These are phyloP conservation scores for Homalodisca vitripennis DNA, from an alignment of 1,140 invertebrate species.

Conservation along the genomic window DNA sequence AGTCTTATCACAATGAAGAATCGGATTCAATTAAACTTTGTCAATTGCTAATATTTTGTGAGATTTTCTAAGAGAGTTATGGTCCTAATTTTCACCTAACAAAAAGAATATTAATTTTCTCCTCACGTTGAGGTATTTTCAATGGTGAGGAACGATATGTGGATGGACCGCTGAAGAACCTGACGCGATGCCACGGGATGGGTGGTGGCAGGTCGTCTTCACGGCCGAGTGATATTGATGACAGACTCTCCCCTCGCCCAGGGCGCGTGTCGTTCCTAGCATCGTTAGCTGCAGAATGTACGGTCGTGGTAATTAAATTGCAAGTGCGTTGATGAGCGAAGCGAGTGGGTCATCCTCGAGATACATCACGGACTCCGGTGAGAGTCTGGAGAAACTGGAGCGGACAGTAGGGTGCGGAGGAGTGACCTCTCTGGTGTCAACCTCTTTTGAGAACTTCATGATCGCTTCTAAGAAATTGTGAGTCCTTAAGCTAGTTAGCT, in stretches of 20 bases:
- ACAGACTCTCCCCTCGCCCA: not conserved
- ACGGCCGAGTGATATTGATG: not conserved
- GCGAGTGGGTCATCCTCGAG: slow-evolving; percentile 1
- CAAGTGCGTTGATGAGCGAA: not conserved
- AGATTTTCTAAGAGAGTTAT: no score
- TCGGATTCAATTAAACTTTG: no score
- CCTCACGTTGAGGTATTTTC: no score
- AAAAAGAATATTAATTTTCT: no score
- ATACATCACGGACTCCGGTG: not conserved
- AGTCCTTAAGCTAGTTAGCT: not conserved
- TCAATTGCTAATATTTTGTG: no score
- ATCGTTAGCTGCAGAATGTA: slow-evolving; percentile 12
- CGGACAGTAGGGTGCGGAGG: no score
- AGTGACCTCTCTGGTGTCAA: slow-evolving; percentile 7
- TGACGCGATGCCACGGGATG: no score
- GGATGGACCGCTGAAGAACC: no score
- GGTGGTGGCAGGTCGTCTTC: no score
- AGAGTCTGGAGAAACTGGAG: slow-evolving; percentile 1
- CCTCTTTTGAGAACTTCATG: not conserved
- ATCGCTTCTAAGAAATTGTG: not conserved
- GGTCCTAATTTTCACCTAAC: no score
- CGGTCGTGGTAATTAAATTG: slow-evolving; percentile 10
- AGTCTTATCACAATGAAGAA: no score
- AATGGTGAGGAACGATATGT: no score
- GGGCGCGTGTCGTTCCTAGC: not conserved